Base-by-base conservation (phyloP, 2,797 vertebrate genomes). In the Cossypha caffra region DNA sequence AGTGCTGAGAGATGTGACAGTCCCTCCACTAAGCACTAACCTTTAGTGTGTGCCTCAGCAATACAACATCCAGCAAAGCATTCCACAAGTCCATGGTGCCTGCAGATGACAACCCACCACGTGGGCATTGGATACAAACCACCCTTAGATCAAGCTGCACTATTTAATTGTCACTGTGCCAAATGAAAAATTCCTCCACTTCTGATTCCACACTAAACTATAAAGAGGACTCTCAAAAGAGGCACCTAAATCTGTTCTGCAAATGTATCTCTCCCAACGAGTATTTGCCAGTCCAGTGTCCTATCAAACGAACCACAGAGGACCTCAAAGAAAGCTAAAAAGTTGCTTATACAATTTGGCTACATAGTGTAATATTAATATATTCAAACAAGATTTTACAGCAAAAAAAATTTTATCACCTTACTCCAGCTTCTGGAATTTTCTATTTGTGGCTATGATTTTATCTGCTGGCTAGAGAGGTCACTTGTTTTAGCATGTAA, bases 341-440 rank as follows among this genome's bases (percentile, higher is more conserved):
- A 29, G 6, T 31, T 4, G 8, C 24, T 71, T 76, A 24, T 28
- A n/a, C 0, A 2, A n/a, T 29, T 64, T 72, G 19, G 8, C 11
- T 73, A 66, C 0, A 2, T 3, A 38, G 5, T 19, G 10, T 45
- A 83, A 69, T 21, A 66, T 25, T 48, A 74, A 74, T 37, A 67
- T 24, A 87, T 11, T 73, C 29, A 77, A 90, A 74, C 25, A 55
- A 55, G 14, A 20, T 59, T 86, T 90, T 83, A 59, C 17, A 90
- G 48, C 18, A 54, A 55, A 47, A 16, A 29, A 13, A 4, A 48
- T 51, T 80, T 67, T 67, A 74, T 57, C 50, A 61, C 24, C 21
- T 88, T 31, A 17, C 5, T 72, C 42, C 29, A 61, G n/a, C 6
- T 81, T 88, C 66, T 14, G 35, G 6, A 48, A 18, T n/a, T 63